phyloP scores from a whole-genome alignment of 1,140 invertebrate species.

The Ectropis grisescens region DNA sequence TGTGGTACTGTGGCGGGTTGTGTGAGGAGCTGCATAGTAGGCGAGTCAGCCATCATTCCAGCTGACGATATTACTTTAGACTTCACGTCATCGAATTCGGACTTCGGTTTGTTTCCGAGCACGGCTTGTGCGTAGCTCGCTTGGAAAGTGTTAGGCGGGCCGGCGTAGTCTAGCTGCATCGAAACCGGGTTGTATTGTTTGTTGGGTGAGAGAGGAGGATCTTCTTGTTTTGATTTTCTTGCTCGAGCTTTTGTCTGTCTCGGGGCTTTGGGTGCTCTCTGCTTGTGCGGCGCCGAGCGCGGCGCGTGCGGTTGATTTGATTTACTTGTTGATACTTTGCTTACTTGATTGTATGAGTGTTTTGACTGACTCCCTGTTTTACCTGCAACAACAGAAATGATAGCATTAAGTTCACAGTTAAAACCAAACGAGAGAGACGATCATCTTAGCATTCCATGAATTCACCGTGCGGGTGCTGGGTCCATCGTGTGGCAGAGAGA shows the following conservation, averaged over 20 bases:
- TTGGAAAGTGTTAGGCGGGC: constrained; percentile 52
- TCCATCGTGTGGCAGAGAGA: too few species aligned
- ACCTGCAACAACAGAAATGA: constrained; percentile 25
- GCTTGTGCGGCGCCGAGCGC: constrained; percentile 30
- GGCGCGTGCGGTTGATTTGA: constrained; percentile 34
- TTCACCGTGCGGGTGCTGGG: too few species aligned
- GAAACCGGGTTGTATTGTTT: constrained; percentile 37
- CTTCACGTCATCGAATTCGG: constrained; percentile 54
- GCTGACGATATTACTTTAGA: constrained; percentile 42
- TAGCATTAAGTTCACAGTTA: too few species aligned
- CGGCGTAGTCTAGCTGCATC: constrained; percentile 40
- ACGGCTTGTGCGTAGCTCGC: constrained; percentile 61
- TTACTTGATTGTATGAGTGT: constrained; percentile 64
- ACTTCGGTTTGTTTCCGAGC: constrained; percentile 38
- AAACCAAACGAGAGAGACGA: too few species aligned
- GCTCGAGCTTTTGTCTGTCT: constrained; percentile 32
- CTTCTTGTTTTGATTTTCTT: constrained; percentile 35
- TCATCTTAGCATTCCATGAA: too few species aligned
- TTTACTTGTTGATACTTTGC: constrained; percentile 64
- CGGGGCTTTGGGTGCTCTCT: constrained; percentile 28
- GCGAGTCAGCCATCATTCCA: constrained; percentile 42
- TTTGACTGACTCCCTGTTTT: constrained; percentile 60
- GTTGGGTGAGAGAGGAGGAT: constrained; percentile 27
- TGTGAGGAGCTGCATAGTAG: constrained; percentile 50
- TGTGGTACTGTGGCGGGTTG: constrained; percentile 49